Evolutionary conservation across 2,888 invertebrate genomes (phyloP).

Genomic region (Imbricaverruca yamaguchii): DNA sequence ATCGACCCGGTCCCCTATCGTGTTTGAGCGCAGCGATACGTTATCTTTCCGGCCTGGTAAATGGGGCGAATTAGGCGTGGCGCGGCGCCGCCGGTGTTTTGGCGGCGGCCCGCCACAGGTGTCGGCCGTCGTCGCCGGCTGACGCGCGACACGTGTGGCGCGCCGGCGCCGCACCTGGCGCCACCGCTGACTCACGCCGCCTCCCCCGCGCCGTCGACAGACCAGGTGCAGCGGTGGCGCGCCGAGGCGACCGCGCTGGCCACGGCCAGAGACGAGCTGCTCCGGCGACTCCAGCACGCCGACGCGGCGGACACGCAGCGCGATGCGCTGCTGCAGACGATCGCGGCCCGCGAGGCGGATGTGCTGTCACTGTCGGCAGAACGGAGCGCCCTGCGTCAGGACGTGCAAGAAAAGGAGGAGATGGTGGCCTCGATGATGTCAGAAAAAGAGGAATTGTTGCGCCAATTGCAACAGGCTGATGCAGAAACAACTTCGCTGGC

Average conservation of each 20-base stretch:
- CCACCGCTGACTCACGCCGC: neutral
- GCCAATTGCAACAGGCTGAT: conserved; percentile 27
- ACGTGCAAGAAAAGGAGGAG: conserved; percentile 4
- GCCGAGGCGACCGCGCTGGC: neutral
- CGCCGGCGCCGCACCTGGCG: neutral
- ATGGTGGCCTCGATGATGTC: conserved; percentile 25
- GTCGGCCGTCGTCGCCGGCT: neutral
- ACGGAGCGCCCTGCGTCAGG: too few species aligned
- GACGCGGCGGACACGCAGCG: neutral
- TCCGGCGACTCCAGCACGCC: neutral
- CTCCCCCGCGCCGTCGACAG: neutral
- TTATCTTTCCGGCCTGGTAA: neutral
- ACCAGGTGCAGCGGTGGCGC: neutral
- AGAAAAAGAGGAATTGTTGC: conserved; percentile 25
- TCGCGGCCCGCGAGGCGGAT: too few species aligned
- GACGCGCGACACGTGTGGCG: neutral
- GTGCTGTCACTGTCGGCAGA: too few species aligned
- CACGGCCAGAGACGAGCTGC: neutral
- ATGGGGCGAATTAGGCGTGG: too few species aligned
- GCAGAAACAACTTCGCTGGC: neutral
- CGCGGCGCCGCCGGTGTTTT: too few species aligned
- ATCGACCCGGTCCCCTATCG: neutral
- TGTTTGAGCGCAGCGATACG: neutral
- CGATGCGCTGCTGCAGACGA: neutral
- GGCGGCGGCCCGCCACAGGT: too few species aligned